phyloP scores from a whole-genome alignment of 2,797 vertebrate genomes.

The Hephaestus fuliginosus region DNA sequence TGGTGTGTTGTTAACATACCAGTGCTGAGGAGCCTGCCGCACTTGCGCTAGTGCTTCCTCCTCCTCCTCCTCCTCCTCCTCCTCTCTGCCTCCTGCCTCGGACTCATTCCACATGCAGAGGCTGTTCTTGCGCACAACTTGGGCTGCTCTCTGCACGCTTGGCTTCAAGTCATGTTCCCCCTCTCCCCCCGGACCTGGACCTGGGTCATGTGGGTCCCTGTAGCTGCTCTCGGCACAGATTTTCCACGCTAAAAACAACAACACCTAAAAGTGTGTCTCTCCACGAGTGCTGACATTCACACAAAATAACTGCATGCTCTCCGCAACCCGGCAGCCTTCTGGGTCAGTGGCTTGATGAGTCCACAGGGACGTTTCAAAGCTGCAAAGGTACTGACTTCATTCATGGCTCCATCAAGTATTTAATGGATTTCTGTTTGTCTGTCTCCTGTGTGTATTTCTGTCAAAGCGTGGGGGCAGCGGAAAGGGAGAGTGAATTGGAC shows the following conservation, averaged over 20 bases:
- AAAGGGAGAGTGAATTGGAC: not conserved
- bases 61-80: slow-evolving; percentile 26
- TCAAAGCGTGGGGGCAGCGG: not conserved
- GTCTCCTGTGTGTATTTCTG: slow-evolving; percentile 43
- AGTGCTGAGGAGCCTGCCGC: slow-evolving; percentile 54
- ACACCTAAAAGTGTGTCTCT: slow-evolving; percentile 42
- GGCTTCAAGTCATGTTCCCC: slow-evolving; percentile 54
- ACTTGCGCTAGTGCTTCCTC: slow-evolving; percentile 53
- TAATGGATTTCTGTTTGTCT: slow-evolving; percentile 52
- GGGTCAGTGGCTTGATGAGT: slow-evolving; percentile 65
- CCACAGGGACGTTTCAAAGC: slow-evolving; percentile 47
- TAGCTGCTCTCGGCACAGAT: slow-evolving; percentile 33
- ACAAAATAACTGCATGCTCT: slow-evolving; percentile 47
- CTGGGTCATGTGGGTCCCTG: slow-evolving; percentile 42
- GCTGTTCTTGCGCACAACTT: slow-evolving; percentile 61
- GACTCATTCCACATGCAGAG: slow-evolving; percentile 77
- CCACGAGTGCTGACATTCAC: slow-evolving; percentile 44
- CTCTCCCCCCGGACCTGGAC: slow-evolving; percentile 52
- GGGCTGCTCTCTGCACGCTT: slow-evolving; percentile 53
- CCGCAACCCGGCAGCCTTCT: slow-evolving; percentile 41
- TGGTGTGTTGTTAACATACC: slow-evolving; percentile 63
- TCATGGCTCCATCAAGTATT: slow-evolving; percentile 53
- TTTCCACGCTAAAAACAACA: slow-evolving; percentile 41
- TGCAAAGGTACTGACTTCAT: slow-evolving; percentile 48
- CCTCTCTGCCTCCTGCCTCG: slow-evolving; percentile 44